Percentiles rank a stretch among this genome's conserved stretches.
phyloP scores from a whole-genome alignment of 2,113 vertebrate species.

The Porphyrio hochstetteri region DNA sequence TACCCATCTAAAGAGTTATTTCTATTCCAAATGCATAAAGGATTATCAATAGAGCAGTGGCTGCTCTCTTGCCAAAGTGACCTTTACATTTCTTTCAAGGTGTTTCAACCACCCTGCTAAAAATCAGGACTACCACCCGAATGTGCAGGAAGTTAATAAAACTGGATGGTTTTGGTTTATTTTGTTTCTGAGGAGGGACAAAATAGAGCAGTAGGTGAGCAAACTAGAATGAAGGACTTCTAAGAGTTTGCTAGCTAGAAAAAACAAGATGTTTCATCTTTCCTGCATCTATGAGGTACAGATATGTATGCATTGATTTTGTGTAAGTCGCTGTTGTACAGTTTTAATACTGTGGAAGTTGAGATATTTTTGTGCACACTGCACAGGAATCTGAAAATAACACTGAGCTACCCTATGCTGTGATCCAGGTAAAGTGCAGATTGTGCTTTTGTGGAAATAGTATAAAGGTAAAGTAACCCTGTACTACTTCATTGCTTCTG shows the following conservation, averaged over 20 bases:
- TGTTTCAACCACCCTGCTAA: background rate
- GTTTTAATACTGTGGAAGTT: slow-evolving; percentile 7
- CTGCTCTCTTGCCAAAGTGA: background rate
- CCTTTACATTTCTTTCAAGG: accelerated
- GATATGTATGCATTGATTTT: background rate
- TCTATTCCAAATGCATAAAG: background rate
- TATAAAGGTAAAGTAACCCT: background rate
- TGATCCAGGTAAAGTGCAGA: background rate
- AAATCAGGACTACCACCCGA: background rate
- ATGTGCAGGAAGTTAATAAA: background rate
- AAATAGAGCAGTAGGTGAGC: background rate
- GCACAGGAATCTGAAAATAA: background rate
- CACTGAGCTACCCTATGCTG: background rate
- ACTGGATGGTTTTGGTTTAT: background rate
- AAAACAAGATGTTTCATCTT: background rate
- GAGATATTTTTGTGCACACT: background rate
- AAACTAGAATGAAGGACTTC: background rate
- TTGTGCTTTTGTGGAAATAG: background rate
- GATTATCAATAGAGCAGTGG: background rate
- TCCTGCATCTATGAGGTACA: background rate
- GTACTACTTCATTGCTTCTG: background rate
- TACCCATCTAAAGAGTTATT: background rate
- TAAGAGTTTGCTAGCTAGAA: background rate
- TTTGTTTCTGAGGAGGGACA: background rate
- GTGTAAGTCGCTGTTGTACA: background rate